Evolutionary conservation across 2,888 invertebrate species (phyloP), one percentile per base, ranked within the genome.

Genomic region (Agonopterix heracliana): DNA sequence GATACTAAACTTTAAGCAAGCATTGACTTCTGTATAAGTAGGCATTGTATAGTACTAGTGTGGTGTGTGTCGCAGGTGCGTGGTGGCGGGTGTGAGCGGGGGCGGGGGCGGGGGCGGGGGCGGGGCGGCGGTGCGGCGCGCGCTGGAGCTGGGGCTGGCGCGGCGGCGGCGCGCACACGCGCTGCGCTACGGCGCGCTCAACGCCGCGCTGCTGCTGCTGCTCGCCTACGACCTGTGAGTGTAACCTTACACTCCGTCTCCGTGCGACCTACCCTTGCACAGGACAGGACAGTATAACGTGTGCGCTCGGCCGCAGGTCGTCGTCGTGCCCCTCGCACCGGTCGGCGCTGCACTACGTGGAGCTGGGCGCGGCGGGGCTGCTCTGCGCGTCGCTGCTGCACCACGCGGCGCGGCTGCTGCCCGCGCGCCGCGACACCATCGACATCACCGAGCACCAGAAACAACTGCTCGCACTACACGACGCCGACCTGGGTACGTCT

Each of bases 1-100:
- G n/a, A n/a, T n/a, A n/a, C n/a, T n/a, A n/a, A n/a, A n/a, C n/a
- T n/a, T n/a, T n/a, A n/a, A n/a, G n/a, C n/a, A n/a, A n/a, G n/a
- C n/a, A n/a, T n/a, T n/a, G n/a, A n/a, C n/a, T n/a, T n/a, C n/a
- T n/a, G n/a, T n/a, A n/a, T n/a, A n/a, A n/a, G n/a, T 99, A 2
- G 97, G 77, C 1, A 94, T 95, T 61, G 94, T 90, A 65, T 96
- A 94, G 63, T 95, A 93, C 45, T 81, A 71, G 9, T 94, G 90
- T 0, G 99, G 99, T 14, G 14, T 17, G 17, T 17, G 17, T 17
- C 4, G 13, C 42, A n/a, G 45, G 40, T 14, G 36, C 36, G 26
- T 35, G 42, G 10, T 17, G 10, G 34, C 38, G 49, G 9, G 26
- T n/a, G 14, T 13, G 9, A 85, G 85, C 44, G 73, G 90, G 51